A percentile compares a stretch with the other conserved stretches of the same genome.
phyloP scores from a whole-genome alignment of 2,797 vertebrate genomes.

The Coilia nasus region DNA sequence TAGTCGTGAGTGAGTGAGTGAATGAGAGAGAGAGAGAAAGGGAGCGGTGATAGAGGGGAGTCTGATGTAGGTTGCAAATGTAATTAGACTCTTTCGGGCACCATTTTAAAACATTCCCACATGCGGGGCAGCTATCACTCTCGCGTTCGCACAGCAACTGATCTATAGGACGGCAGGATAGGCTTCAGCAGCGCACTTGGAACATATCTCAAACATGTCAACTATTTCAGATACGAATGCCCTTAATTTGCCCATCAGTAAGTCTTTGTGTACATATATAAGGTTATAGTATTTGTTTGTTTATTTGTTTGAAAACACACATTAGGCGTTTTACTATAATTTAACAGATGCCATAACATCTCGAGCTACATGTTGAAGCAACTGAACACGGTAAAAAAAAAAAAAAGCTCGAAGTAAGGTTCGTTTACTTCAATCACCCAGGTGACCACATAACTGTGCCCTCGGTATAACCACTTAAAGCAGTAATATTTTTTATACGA shows the following conservation, averaged over 20 bases:
- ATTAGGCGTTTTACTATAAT: neutral
- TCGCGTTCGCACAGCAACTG: conserved; percentile 9
- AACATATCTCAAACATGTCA: neutral
- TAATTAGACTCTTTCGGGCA: conserved; percentile 81
- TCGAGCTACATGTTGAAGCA: neutral
- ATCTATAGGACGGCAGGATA: conserved; percentile 39
- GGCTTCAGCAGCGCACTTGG: conserved; percentile 33
- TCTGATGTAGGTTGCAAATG: conserved; percentile 83
- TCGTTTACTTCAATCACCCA: neutral
- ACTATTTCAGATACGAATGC: neutral
- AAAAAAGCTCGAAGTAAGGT: neutral
- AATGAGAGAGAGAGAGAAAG: conserved; percentile 71
- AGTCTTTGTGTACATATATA: neutral
- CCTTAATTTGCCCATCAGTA: neutral
- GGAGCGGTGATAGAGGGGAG: conserved; percentile 73
- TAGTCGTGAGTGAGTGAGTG: conserved; percentile 74
- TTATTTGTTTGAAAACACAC: neutral
- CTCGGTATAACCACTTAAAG: neutral
- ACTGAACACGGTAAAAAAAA: neutral
- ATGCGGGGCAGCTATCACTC: conserved; percentile 55
- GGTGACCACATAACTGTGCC: neutral
- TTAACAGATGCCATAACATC: neutral
- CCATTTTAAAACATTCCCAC: conserved; percentile 80
- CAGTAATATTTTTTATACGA: neutral
- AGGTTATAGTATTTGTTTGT: neutral